Evolutionary conservation across 2,888 invertebrate genomes (phyloP), one percentile per base, ranked within the genome.

Genomic region (Epicampocera succincta): DNA sequence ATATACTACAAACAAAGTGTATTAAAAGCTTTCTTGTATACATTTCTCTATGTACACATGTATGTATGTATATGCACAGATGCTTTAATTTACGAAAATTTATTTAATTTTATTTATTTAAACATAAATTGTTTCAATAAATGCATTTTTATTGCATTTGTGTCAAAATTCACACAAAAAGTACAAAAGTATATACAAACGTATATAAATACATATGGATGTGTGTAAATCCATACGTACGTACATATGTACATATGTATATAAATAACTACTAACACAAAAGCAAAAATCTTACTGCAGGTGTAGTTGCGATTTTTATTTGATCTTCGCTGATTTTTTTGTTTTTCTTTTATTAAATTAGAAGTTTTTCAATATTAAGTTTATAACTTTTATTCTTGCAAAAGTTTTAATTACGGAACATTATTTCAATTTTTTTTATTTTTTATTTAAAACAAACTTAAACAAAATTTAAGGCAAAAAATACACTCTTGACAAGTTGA

Each of bases 401-500:
- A 29, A 38, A 13, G 12, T 66, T 66, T 40, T 29, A 61, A 21
- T 52, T 69, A 61, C 29, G 61, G 17, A 50, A 48, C 25, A 52
- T 15, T 38, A 15, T 48, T 58, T 19, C 2, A 44, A 54, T 33
- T 15, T 21, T 54, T 63, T 63, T 46, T 17, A 25, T n/a, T 76
- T 66, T 12, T 17, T 42, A 33, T 66, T n/a, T 50, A 19, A 73
- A 63, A 54, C 40, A 68, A 38, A 17, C 44, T 68, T 60, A 11
- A 52, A 33, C n/a, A n/a, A 71, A 65, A 71, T 54, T 68, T 25
- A 71, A 66, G 58, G 66, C 29, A 78, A 73, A 75, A 60, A 54
- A 69, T 1, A 63, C 73, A 77, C 69, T 72, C 72, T n/a, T 60
- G 82, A 82, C 69, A 78, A 78, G 78, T 69, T 54, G 69, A 82